Evolutionary conservation across 92 coral and sea anemone genomes (phyloP), one percentile per base, ranked within the genome.

Genomic region (Epizoanthus stellaris): DNA sequence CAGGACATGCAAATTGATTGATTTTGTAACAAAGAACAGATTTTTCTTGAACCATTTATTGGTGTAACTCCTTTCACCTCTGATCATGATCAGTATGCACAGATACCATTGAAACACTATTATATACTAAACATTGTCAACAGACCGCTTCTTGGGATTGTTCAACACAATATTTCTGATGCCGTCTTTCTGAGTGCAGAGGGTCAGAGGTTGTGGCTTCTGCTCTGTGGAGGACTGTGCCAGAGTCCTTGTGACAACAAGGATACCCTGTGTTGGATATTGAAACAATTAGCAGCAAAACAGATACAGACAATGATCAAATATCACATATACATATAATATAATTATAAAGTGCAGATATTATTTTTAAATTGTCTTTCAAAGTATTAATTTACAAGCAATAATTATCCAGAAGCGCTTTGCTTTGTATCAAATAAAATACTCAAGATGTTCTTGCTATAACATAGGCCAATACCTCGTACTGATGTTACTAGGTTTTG

Each of bases 161-260:
- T 96, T 96, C 8, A 96, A 85, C 64, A 94, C 89, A 40, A 96
- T 94, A 76, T 94, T 94, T 25, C 98, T 87, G 8, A 96, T 85
- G 10, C 98, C 98, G 74, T 94, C 91, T 76, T 89, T 95, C 81
- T 92, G 98, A 40, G 81, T 82, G 53, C 95, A 94, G 17, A 94
- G 69, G 0, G 98, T 96, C 64, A 94, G 82, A 19, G 87, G 23
- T 12, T 74, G 71, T 64, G 58, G 8, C 4, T 76, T 12, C 9
- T 45, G 66, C 6, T 56, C 79, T 36, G 82, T 40, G 49, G 42
- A 57, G 15, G 60, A 77, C 40, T 62, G 82, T 4, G 71, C 8
- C 56, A 77, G 25, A 62, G 57, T 40, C 40, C 82, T 77, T 42
- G 82, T 9, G 2, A 42, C 12, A 14, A 52, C 52, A 61, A 42